Conservation (phyloP, 2,113 vertebrate species). For the Pteruthius melanotis region DNA sequence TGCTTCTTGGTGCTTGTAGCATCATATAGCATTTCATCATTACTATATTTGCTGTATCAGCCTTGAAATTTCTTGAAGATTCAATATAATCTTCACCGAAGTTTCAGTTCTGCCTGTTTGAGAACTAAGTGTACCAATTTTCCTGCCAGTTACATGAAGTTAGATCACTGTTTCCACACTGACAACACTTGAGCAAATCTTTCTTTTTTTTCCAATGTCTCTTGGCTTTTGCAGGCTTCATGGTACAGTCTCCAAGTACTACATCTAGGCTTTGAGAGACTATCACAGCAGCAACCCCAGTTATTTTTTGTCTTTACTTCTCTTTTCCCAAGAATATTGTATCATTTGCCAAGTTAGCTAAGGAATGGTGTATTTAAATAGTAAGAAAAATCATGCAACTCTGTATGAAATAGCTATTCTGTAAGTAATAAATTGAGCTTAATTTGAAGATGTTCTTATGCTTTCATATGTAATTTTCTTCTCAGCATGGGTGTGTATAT, state of each 20-base stretch:
- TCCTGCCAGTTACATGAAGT: neutral
- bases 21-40: neutral
- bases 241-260: neutral
- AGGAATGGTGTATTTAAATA: neutral
- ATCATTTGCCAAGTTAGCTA: neutral
- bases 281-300: neutral
- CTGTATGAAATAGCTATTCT: neutral
- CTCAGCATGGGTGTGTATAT: neutral
- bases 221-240: neutral
- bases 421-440: constrained; percentile 23
- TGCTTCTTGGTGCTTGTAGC: neutral
- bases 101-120: neutral
- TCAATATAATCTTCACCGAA: neutral
- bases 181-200: neutral
- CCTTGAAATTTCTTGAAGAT: neutral
- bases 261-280: neutral
- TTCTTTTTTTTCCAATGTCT: neutral
- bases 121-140: neutral
- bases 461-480: constrained; percentile 13
- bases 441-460: constrained; percentile 21
- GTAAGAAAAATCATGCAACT: neutral
- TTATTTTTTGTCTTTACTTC: neutral
- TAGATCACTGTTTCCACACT: neutral
- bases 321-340: neutral
- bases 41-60: neutral